Evolutionary conservation across 2,797 vertebrate genomes (phyloP).

Genomic region (Danio tinwini): DNA sequence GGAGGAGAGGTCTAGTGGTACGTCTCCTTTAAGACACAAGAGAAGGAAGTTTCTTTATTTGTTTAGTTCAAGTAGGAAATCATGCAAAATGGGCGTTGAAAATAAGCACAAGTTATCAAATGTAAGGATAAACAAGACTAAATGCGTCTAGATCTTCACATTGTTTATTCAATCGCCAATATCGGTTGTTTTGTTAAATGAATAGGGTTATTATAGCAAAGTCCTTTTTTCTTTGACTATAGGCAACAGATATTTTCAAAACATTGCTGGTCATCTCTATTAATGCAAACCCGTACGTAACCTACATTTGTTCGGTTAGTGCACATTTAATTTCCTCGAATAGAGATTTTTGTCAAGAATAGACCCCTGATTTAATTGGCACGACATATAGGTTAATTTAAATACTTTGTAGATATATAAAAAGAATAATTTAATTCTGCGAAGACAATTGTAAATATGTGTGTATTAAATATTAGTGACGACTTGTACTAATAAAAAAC

Average conservation of each 20-base stretch:
- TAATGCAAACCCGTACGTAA: neutral
- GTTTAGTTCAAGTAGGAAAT: neutral
- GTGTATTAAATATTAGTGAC: conserved; percentile 31
- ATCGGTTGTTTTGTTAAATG: neutral
- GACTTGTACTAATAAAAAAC: conserved; percentile 44
- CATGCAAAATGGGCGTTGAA: neutral
- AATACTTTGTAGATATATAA: neutral
- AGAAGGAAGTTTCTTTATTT: conserved; percentile 6
- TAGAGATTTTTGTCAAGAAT: neutral
- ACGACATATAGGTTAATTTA: conserved; percentile 1
- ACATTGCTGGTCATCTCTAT: neutral
- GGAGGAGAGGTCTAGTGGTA: neutral
- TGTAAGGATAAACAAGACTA: neutral
- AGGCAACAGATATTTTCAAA: neutral
- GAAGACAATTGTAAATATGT: neutral
- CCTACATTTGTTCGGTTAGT: neutral
- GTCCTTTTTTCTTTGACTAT: too few species aligned
- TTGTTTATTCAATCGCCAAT: neutral
- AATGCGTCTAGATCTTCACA: neutral
- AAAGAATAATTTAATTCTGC: neutral
- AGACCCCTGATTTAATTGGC: neutral
- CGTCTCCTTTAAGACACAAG: conserved; percentile 22
- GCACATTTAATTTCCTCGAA: neutral
- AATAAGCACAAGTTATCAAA: neutral
- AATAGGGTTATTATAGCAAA: neutral